Percentiles rank a stretch among this genome's conserved stretches.
These are phyloP conservation scores for Diplazon laetatorius DNA, from an alignment of 2,888 invertebrate genomes.

Conservation along the genomic window DNA sequence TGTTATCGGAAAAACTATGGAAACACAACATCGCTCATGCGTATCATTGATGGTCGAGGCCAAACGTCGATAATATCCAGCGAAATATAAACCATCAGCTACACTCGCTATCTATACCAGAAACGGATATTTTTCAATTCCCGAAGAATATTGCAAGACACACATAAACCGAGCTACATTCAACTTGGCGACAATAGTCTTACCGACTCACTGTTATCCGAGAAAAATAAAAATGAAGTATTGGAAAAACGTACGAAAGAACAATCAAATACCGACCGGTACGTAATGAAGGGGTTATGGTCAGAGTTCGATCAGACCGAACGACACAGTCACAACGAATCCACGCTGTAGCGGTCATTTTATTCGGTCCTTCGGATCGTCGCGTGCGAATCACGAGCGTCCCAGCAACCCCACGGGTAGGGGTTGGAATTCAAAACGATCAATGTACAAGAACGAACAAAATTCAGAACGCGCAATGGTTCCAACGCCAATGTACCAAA, in stretches of 20 bases:
- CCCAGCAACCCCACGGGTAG: no score
- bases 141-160: constrained; percentile 34
- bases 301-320: constrained; percentile 5
- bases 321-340: not conserved
- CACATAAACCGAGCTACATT: constrained; percentile 2
- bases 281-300: constrained; percentile 20
- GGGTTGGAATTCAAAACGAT: no score
- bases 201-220: constrained; percentile 2
- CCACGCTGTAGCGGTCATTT: not conserved
- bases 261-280: constrained; percentile 38
- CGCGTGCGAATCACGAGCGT: no score
- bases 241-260: constrained; percentile 42
- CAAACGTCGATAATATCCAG: constrained; percentile 31
- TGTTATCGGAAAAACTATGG: not conserved
- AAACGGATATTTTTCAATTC: constrained; percentile 27
- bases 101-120: constrained; percentile 31
- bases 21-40: not conserved
- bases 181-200: constrained; percentile 13
- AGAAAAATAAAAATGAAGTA: constrained; percentile 32
- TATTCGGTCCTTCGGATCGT: constrained; percentile 6
- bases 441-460: no score
- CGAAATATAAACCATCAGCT: constrained; percentile 38
- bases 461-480: no score
- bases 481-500: no score
- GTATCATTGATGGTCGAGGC: not conserved